Percentiles rank a stretch among this genome's conserved stretches.
Evolutionary conservation across 2,888 invertebrate genomes (phyloP).

Genomic region (Syrphus vitripennis): DNA sequence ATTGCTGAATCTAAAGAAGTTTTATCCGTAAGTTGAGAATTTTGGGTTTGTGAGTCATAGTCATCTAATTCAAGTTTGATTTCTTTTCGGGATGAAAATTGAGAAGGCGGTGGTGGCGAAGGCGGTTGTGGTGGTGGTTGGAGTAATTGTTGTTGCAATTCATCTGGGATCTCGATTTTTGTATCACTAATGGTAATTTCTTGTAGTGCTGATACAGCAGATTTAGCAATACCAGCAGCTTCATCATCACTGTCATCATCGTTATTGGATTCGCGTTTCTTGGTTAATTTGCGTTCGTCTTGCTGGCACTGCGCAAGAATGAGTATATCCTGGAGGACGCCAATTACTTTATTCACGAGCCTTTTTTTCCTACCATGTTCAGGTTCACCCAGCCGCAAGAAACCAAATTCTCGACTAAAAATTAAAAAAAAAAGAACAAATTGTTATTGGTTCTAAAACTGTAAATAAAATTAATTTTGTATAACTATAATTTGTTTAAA

Average conservation of each 20-base stretch:
- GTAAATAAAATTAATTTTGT: too few species aligned
- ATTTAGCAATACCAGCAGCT: constrained; percentile 65
- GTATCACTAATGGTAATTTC: constrained; percentile 72
- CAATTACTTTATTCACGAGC: constrained; percentile 91
- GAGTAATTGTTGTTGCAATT: constrained; percentile 43
- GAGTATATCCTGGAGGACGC: constrained; percentile 92
- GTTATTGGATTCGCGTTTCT: constrained; percentile 70
- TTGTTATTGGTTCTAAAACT: not conserved
- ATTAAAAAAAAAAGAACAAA: constrained; percentile 73
- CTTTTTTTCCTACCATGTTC: constrained; percentile 92
- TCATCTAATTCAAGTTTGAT: constrained; percentile 71
- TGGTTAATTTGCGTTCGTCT: constrained; percentile 73
- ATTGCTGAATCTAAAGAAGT: constrained; percentile 14
- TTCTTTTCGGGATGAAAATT: constrained; percentile 43
- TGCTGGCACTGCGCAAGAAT: constrained; percentile 88
- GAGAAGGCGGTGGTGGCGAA: constrained; percentile 28
- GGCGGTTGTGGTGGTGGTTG: constrained; percentile 38
- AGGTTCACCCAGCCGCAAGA: constrained; percentile 89
- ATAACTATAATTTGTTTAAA: too few species aligned
- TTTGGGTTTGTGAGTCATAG: constrained; percentile 45
- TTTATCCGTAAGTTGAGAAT: constrained; percentile 38
- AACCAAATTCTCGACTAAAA: constrained; percentile 94
- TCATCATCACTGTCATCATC: constrained; percentile 76
- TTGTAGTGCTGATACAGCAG: constrained; percentile 74
- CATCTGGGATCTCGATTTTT: constrained; percentile 53